Evolutionary conservation across 2,888 invertebrate species (phyloP).

Genomic region (Philonicus albiceps): DNA sequence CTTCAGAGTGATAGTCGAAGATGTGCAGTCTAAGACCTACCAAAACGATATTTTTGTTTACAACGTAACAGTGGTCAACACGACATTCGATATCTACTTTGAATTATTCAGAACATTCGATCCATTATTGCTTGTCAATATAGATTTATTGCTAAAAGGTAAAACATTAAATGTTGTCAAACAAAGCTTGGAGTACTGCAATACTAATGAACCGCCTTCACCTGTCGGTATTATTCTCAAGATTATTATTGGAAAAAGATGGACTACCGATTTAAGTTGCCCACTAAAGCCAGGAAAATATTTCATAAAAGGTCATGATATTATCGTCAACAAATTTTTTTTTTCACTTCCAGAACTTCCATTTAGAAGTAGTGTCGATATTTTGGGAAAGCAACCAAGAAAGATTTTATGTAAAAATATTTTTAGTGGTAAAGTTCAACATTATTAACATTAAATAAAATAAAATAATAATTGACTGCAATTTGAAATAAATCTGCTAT

Average conservation of each 20-base stretch:
- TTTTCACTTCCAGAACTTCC: background rate
- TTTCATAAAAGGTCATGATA: background rate
- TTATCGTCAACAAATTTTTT: background rate
- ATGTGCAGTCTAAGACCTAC: background rate
- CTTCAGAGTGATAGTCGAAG: background rate
- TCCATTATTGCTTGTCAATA: background rate
- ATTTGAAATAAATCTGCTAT: too few species aligned
- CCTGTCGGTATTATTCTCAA: background rate
- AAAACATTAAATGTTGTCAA: background rate
- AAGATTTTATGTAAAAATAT: background rate
- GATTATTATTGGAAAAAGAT: background rate
- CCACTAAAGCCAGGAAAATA: background rate
- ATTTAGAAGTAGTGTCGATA: background rate
- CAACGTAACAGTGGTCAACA: background rate
- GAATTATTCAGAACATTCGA: background rate
- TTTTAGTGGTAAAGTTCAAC: background rate
- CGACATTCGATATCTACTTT: background rate
- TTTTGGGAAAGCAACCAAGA: background rate
- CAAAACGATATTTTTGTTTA: background rate
- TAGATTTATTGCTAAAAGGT: background rate
- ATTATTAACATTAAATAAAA: background rate
- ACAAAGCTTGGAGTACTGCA: background rate
- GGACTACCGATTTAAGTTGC: background rate
- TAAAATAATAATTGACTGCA: background rate
- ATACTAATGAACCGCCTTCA: background rate